Base-by-base conservation (phyloP, 2,797 vertebrate genomes). In the Pangasius larnaudii region DNA sequence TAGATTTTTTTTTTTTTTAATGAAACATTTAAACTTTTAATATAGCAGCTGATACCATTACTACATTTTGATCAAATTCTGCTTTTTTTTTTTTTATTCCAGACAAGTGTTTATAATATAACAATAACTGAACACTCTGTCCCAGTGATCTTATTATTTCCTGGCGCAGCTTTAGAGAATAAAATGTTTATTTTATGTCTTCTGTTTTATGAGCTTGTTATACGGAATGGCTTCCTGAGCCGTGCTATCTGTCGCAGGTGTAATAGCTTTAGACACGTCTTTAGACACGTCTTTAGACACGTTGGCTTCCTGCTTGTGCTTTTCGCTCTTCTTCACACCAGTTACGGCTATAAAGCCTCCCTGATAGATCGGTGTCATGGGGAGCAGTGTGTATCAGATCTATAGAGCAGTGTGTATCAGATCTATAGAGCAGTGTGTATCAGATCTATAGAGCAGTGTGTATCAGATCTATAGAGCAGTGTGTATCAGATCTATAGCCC, bases 371-470 rank as follows among this genome's bases (percentile, higher is more conserved):
- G 84, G 42, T 80, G 69, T 72, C 59, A 67, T 19, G n/a, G 27
- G 30, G 61, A 59, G 83, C 53, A 30, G 56, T 8, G 42, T 46
- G 42, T 65, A 56, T 88, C 30, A 6, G 10, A 86, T 86, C 85
- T 86, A 86, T 79, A 22, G 49, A n/a, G n/a, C n/a, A n/a, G n/a
- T n/a, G n/a, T n/a, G n/a, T 65, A 56, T 88, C 30, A 6, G 10
- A 86, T 86, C 85, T 86, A 86, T 79, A 22, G 49, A n/a, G n/a
- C n/a, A n/a, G n/a, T n/a, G n/a, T n/a, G n/a, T 65, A 56, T 88
- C 30, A 6, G 10, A 86, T 86, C 85, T 86, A 86, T 79, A 22
- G 49, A n/a, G n/a, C n/a, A n/a, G n/a, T n/a, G n/a, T n/a, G n/a
- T 65, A 56, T 88, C 30, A 6, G 10, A 86, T 86, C 85, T 86